Evolutionary conservation across 2,888 invertebrate species (phyloP), one percentile per base, ranked within the genome.

Genomic region (Spatulosminthurus flaviceps): DNA sequence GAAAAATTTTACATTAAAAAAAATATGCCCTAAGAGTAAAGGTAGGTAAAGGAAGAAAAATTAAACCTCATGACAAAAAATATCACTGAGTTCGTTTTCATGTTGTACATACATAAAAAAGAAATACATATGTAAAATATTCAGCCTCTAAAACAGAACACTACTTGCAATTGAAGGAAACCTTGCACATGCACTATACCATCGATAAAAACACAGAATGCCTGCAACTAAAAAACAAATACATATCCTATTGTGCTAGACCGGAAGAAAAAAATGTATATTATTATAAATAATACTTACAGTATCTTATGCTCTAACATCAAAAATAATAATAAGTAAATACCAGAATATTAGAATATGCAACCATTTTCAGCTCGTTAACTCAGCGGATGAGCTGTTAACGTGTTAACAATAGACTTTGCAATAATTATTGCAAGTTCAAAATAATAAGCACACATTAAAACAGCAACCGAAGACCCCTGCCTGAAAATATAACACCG

Each of bases 191-290:
- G 51, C 16, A 51, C 51, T 19, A 5, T n/a, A 51, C 51, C 51
- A n/a, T n/a, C 16, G 51, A 19, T 51, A 19, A 51, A 51, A 51
- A n/a, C 51, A 51, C 51, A 9, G 73, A 69, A 67, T 69, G 74
- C 21, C 60, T 74, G 74, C 69, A 74, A 60, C 4, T 51, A 41
- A 64, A n/a, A 81, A 83, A 84, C 84, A 78, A 82, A 84, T 84
- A 84, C 84, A 84, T 84, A 84, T 84, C 84, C 80, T 81, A 84
- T 78, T 83, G 84, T 84, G 84, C 84, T 84, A 84, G 84, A 60
- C 75, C 64, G 66, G 42, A 64, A 34, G 41, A 66, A 51, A 51
- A 19, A 61, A 41, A 75, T 75, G 64, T 66, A 66, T 61, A 29
- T 74, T n/a, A 61, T 29, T 22, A 28, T 51, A 74, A 29, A 61